Base-by-base conservation (phyloP, 2,797 vertebrate genomes). In the Melanotaenia nigrans region DNA sequence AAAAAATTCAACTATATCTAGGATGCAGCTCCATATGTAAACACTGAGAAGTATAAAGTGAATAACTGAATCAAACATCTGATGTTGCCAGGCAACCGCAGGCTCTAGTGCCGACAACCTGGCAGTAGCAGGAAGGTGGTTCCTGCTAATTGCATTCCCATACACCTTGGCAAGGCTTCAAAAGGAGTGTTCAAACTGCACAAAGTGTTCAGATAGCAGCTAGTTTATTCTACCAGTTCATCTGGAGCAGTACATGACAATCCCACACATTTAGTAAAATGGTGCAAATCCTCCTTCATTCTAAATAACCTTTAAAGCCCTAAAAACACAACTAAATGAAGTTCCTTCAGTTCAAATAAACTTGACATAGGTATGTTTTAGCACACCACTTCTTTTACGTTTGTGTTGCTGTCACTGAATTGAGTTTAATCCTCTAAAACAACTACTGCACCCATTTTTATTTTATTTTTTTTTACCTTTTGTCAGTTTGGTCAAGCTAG, bases 151-250 rank as follows among this genome's bases (percentile, higher is more conserved):
- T 63, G 61, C 61, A 77, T 84, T 71, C 79, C 72, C 73, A 69
- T 87, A 78, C 67, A 67, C 61, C 61, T 89, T 90, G 90, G 90
- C 87, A 30, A 3, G 32, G 58, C 81, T 86, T 90, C 86, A 92
- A 73, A 87, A 59, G 71, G 65, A 56, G 65, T 36, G 61, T 22
- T 51, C 68, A 82, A 83, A 86, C 60, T 36, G 66, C 80, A 78
- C 62, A 30, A 84, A 85, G 75, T 56, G 72, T 35, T 71, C 40
- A 45, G 66, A 65, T 65, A 77, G 55, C 65, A 51, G 65, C 24
- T 51, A 56, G 71, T 63, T 70, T 61, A 72, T 14, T 3, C n/a
- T 33, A 24, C 2, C 35, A 24, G 63, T 22, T 57, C 47, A 74
- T 60, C 38, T 71, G 18, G 22, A 89, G 75, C 30, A 22, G 45